phyloP scores from a whole-genome alignment of 2,797 vertebrate species.

The Iguana delicatissima region DNA sequence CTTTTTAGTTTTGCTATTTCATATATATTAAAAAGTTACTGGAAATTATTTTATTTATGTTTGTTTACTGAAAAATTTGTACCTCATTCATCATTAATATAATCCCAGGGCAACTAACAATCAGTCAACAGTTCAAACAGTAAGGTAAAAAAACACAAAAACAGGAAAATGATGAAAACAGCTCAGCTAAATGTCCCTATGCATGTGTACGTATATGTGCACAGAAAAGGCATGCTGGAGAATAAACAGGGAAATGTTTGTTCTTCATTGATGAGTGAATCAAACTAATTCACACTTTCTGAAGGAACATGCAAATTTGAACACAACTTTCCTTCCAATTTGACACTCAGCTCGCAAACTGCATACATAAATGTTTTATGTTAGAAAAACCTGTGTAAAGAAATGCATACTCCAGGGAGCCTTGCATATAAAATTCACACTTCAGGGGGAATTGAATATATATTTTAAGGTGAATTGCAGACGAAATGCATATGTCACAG shows the following conservation, averaged over 20 bases:
- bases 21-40: conserved; percentile 13
- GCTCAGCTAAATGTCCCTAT: too few relatives aligned
- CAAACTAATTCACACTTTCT: neutral
- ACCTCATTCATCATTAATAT: neutral
- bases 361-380: neutral
- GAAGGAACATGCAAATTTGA: neutral
- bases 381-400: neutral
- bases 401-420: neutral
- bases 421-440: neutral
- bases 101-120: neutral
- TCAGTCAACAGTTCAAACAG: neutral
- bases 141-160: neutral
- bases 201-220: neutral
- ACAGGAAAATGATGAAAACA: neutral
- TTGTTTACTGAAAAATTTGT: neutral
- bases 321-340: neutral
- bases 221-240: neutral
- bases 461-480: neutral
- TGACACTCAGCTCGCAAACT: neutral
- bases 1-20: conserved; percentile 24
- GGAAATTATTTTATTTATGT: neutral
- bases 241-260: too few relatives aligned
- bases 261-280: neutral
- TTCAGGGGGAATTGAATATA: neutral
- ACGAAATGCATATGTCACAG: neutral